Evolutionary conservation across 2,888 invertebrate species (phyloP).

Genomic region (Lochmaea capreae): DNA sequence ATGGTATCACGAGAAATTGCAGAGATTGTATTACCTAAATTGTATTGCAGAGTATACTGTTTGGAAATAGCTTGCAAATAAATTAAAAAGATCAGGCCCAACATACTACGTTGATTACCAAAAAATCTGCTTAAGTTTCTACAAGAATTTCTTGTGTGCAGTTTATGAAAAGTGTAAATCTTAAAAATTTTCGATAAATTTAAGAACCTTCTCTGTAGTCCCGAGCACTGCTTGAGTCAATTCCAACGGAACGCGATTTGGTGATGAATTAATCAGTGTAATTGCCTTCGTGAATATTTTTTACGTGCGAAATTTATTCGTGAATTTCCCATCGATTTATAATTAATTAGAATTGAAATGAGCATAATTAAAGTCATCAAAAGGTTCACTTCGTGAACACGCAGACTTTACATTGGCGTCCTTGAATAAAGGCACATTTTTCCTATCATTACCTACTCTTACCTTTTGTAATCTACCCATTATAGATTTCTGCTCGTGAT

Average conservation of each 20-base stretch:
- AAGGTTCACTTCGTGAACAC: slow-evolving; percentile 33
- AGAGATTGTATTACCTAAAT: too few relatives aligned
- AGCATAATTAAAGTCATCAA: slow-evolving; percentile 43
- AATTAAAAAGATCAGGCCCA: too few relatives aligned
- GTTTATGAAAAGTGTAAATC: background rate
- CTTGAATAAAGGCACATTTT: background rate
- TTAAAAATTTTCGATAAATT: background rate
- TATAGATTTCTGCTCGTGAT: background rate
- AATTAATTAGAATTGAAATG: slow-evolving; percentile 41
- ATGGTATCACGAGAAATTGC: too few relatives aligned
- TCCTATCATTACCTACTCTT: background rate
- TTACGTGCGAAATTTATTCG: slow-evolving; percentile 28
- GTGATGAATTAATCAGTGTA: slow-evolving; percentile 31
- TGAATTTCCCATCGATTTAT: slow-evolving; percentile 37
- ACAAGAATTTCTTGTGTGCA: background rate
- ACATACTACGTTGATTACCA: too few relatives aligned
- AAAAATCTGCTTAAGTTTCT: too few relatives aligned
- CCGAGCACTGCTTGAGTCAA: slow-evolving; percentile 9
- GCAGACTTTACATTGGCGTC: slow-evolving; percentile 28
- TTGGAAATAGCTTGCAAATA: too few relatives aligned
- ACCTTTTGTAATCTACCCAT: background rate
- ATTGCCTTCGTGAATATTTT: slow-evolving; percentile 30
- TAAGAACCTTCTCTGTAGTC: background rate
- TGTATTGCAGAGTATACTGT: too few relatives aligned
- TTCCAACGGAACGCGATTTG: slow-evolving; percentile 18